These are phyloP conservation scores for Dascyllus trimaculatus DNA, from an alignment of 2,113 vertebrate species.

Conservation along the genomic window DNA sequence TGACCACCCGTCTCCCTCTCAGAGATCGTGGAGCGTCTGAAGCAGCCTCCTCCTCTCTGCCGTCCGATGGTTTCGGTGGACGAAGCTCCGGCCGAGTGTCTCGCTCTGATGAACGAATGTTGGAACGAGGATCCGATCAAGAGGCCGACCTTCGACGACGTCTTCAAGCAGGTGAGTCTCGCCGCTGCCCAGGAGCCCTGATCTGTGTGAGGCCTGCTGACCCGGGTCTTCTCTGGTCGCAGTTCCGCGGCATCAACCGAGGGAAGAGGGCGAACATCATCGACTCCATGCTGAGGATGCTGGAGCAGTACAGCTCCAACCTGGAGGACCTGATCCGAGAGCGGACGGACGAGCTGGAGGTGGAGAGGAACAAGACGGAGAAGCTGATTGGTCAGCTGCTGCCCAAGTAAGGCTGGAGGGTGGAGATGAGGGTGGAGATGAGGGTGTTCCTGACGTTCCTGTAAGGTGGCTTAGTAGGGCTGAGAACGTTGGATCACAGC, in stretches of 20 bases:
- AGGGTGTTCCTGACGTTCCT: too few relatives aligned
- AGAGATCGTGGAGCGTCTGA: constrained; percentile 83
- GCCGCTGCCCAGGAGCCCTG: neutral
- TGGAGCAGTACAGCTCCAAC: constrained; percentile 92
- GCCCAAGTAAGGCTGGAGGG: constrained; percentile 84
- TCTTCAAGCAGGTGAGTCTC: constrained; percentile 80
- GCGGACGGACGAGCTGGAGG: constrained; percentile 89
- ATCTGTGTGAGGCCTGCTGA: too few relatives aligned
- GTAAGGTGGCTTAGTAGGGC: too few relatives aligned
- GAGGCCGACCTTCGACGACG: constrained; percentile 84
- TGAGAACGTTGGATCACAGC: too few relatives aligned
- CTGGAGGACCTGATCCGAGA: constrained; percentile 91
- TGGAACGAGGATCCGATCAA: constrained; percentile 87
- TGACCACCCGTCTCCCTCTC: constrained; percentile 4
- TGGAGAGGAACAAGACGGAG: constrained; percentile 91
- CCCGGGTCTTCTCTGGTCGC: neutral
- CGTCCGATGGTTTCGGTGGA: constrained; percentile 86
- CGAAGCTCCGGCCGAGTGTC: constrained; percentile 88
- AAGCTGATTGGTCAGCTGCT: constrained; percentile 88
- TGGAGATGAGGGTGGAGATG: too few relatives aligned
- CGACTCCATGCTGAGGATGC: constrained; percentile 91
- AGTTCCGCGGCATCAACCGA: constrained; percentile 90
- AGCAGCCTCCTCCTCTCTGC: constrained; percentile 78
- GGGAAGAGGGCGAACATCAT: constrained; percentile 90
- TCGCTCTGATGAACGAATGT: constrained; percentile 89